Base-by-base conservation (phyloP, 2,888 invertebrate species). In the Cyclophora punctaria region DNA sequence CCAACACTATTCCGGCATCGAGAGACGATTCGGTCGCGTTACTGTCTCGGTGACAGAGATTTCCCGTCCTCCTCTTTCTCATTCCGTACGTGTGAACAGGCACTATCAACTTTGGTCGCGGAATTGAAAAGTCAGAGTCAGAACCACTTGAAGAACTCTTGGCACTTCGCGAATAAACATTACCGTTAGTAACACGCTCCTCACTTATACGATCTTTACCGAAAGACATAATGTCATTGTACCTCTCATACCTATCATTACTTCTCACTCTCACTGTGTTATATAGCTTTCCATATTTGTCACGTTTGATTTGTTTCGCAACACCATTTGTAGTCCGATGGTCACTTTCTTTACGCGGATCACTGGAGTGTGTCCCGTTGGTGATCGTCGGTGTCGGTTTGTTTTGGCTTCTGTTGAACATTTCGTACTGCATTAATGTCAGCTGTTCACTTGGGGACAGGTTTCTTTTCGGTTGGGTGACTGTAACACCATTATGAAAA, bases 21-120 rank as follows among this genome's bases (percentile, higher is more conserved):
- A 85, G 60, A 41, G 86, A 80, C 4, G 79, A 73, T 57, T 85
- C 86, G 4, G 87, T 87, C 3, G 87, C 88, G 49, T 72, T 84
- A 58, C 87, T 87, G 44, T 89, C 88, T 37, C 83, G 77, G 45
- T 87, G 89, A 63, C 84, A 83, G 46, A 93, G 89, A 78, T 95
- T 95, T 5, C 96, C 96, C 43, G 96, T 96, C 62, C 95, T 90
- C 56, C 96, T 89, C 69, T 93, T 93, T 59, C 95, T 90, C 56
- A 92, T 91, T 50, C 95, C 96, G 72, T 96, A 96, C 35, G 96
- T 95, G 84, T 96, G 96, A 56, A 96, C 94, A 49, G 96, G 96
- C 60, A 96, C 96, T 71, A 96, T 95, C 63, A 96, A 90, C 70
- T 95, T 93, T 40, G 96, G 96, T 66, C 96, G 89, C 3, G 96